These are phyloP conservation scores for Mellilla xanthometata DNA, from an alignment of 2,888 invertebrate genomes.

Conservation along the genomic window DNA sequence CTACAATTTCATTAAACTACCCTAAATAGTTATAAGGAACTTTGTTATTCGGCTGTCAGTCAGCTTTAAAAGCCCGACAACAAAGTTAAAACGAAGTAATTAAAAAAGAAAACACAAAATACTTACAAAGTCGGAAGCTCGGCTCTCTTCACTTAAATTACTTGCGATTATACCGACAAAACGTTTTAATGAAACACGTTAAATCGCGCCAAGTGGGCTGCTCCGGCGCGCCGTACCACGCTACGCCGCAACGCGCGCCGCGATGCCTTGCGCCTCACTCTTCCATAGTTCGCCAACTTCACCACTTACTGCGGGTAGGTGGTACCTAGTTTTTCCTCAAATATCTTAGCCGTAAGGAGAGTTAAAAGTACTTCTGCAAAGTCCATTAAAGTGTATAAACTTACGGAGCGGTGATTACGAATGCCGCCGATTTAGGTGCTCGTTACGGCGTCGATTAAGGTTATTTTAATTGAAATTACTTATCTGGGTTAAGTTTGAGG, in stretches of 20 bases:
- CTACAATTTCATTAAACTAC: slow-evolving; percentile 73
- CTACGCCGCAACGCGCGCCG: slow-evolving; percentile 11
- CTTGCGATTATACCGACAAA: slow-evolving; percentile 82
- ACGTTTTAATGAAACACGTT: slow-evolving; percentile 81
- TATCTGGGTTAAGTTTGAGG: slow-evolving; percentile 23
- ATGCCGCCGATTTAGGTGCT: slow-evolving; percentile 72
- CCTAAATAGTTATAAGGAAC: slow-evolving; percentile 78
- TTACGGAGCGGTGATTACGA: slow-evolving; percentile 74
- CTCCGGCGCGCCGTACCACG: slow-evolving; percentile 37
- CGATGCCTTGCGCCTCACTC: slow-evolving; percentile 31
- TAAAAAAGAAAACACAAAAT: slow-evolving; percentile 83
- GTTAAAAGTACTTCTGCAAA: slow-evolving; percentile 77
- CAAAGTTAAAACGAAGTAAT: slow-evolving; percentile 83
- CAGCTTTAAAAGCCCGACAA: slow-evolving; percentile 78
- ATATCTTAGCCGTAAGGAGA: slow-evolving; percentile 80
- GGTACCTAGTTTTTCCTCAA: slow-evolving; percentile 78
- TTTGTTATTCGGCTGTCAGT: slow-evolving; percentile 81
- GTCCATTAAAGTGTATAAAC: slow-evolving; percentile 81
- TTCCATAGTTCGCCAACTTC: slow-evolving; percentile 73
- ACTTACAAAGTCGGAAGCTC: slow-evolving; percentile 82
- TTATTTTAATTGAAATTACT: slow-evolving; percentile 69
- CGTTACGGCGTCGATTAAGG: slow-evolving; percentile 69
- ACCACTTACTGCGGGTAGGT: slow-evolving; percentile 72
- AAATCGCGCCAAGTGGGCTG: slow-evolving; percentile 76
- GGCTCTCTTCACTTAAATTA: slow-evolving; percentile 82